These are phyloP conservation scores for Actinopyga echinites DNA, from an alignment of 53 echinoderm and acorn worm species.

Conservation along the genomic window DNA sequence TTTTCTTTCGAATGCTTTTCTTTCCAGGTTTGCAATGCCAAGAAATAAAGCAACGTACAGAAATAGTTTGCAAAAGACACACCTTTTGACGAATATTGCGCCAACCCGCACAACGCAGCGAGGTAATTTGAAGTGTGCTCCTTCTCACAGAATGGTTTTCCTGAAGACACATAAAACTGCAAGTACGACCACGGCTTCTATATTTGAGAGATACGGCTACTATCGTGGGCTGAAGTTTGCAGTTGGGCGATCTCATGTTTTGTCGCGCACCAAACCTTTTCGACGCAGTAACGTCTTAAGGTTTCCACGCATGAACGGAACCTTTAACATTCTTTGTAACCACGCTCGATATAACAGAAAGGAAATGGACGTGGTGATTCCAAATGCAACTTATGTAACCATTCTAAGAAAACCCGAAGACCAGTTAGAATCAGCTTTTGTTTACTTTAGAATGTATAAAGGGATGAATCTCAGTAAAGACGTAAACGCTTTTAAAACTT, in stretches of 20 bases:
- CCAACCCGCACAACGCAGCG: too few species aligned
- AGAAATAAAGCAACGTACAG: too few species aligned
- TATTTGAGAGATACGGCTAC: conserved; percentile 52
- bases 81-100: too few species aligned
- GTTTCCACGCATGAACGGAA: neutral
- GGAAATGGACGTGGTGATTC: conserved; percentile 66
- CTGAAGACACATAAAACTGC: conserved; percentile 62
- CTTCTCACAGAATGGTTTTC: conserved; percentile 52
- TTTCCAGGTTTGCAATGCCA: too few species aligned
- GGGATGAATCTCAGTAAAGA: conserved; percentile 45
- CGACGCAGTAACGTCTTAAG: neutral
- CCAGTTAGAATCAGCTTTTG: conserved; percentile 75
- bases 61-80: too few species aligned
- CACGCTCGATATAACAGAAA: conserved; percentile 61
- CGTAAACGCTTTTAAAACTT: conserved; percentile 47
- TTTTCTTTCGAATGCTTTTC: too few species aligned
- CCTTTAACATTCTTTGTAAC: conserved; percentile 44
- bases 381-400: conserved; percentile 66
- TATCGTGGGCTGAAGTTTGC: conserved; percentile 38
- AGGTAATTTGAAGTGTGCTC: too few species aligned
- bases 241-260: conserved; percentile 4
- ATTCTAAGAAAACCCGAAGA: conserved; percentile 68
- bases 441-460: conserved; percentile 60
- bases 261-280: neutral
- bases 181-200: conserved; percentile 55